These are phyloP conservation scores for Drosophila basisetae DNA, from an alignment of 2,888 invertebrate species.

Conservation along the genomic window DNA sequence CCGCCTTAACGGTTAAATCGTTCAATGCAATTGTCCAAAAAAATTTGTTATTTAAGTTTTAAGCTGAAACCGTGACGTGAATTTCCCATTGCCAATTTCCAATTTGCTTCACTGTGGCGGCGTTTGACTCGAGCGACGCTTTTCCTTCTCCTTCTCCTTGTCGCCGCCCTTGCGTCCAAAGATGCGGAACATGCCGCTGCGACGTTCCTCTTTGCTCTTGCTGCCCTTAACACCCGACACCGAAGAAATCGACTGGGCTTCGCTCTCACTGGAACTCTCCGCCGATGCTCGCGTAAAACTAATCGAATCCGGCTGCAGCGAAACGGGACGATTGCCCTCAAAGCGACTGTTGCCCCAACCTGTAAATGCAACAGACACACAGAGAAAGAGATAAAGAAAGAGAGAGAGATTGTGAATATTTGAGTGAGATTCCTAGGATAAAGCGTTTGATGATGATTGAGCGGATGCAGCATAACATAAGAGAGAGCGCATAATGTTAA, in stretches of 20 bases:
- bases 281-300: slow-evolving; percentile 83
- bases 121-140: slow-evolving; percentile 83
- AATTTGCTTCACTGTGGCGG: slow-evolving; percentile 75
- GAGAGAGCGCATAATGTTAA: slow-evolving; percentile 11
- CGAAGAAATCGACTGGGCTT: slow-evolving; percentile 85
- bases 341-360: slow-evolving; percentile 85
- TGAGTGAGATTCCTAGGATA: background rate
- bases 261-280: slow-evolving; percentile 85
- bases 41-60: slow-evolving; percentile 28
- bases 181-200: slow-evolving; percentile 85
- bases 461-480: slow-evolving; percentile 58
- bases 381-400: background rate
- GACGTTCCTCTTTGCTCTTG: slow-evolving; percentile 84
- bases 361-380: slow-evolving; percentile 37
- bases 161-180: slow-evolving; percentile 84
- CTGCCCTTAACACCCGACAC: slow-evolving; percentile 84
- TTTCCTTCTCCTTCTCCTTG: slow-evolving; percentile 82
- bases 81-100: slow-evolving; percentile 2
- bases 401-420: slow-evolving; percentile 7
- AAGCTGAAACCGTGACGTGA: slow-evolving; percentile 9
- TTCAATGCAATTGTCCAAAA: slow-evolving; percentile 43
- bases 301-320: slow-evolving; percentile 82
- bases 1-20: slow-evolving; percentile 15
- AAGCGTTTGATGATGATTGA: slow-evolving; percentile 4
- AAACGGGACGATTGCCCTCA: slow-evolving; percentile 84